These are phyloP conservation scores for Eupithecia inturbata DNA, from an alignment of 2,888 invertebrate species.

Conservation along the genomic window DNA sequence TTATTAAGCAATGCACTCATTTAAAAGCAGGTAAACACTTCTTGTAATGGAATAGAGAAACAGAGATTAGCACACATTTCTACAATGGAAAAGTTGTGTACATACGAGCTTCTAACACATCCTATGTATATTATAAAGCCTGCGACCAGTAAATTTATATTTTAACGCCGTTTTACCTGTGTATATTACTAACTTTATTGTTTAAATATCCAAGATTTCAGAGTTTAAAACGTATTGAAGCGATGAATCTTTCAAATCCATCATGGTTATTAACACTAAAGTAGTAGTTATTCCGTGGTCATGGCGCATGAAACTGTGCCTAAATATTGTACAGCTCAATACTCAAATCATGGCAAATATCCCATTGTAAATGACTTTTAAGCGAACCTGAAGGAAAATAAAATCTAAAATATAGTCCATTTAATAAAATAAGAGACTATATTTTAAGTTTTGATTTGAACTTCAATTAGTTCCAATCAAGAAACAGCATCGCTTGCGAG, in stretches of 20 bases:
- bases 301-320: too few species aligned
- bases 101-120: conserved; percentile 5
- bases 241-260: too few species aligned
- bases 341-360: too few species aligned
- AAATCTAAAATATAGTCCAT: not conserved
- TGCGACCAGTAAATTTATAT: conserved; percentile 1
- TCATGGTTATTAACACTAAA: too few species aligned
- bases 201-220: conserved; percentile 18
- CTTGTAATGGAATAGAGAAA: conserved; percentile 15
- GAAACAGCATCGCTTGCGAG: not conserved
- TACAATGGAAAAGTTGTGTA: conserved; percentile 27
- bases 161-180: not conserved
- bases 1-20: not conserved
- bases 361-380: too few species aligned
- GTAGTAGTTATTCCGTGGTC: too few species aligned
- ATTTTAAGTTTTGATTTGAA: not conserved
- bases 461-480: not conserved
- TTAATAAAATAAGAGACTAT: not conserved
- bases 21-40: conserved; percentile 18
- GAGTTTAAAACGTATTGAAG: conserved; percentile 10
- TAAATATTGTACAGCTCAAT: too few species aligned
- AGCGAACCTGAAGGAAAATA: not conserved
- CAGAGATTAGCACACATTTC: conserved; percentile 12
- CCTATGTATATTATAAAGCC: conserved; percentile 13
- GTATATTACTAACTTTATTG: conserved; percentile 24